Evolutionary conservation across 2,888 invertebrate species (phyloP).

Genomic region (Amblyteles armatorius): DNA sequence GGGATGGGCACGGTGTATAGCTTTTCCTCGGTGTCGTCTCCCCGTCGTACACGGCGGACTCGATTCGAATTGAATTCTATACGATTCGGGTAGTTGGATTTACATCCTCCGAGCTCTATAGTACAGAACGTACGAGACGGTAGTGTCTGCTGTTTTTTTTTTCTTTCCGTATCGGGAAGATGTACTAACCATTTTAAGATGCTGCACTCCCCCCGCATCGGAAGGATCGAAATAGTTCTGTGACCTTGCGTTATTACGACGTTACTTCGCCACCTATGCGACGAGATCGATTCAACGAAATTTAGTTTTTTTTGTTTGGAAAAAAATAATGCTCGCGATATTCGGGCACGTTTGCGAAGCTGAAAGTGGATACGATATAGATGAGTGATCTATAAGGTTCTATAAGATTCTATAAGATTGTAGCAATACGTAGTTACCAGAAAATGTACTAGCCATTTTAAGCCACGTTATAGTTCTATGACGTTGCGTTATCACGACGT

Average conservation of each 20-base stretch:
- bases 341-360: constrained; percentile 11
- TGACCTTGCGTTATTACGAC: no score
- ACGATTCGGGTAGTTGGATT: constrained; percentile 77
- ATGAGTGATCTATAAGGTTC: not conserved
- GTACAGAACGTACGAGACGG: constrained; percentile 32
- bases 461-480: no score
- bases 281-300: not conserved
- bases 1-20: constrained; percentile 34
- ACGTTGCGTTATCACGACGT: not conserved
- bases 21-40: constrained; percentile 69
- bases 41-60: constrained; percentile 68
- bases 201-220: not conserved
- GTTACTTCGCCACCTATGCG: not conserved
- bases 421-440: constrained; percentile 6
- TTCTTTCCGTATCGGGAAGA: constrained; percentile 35
- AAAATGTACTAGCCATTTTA: no score
- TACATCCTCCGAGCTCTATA: constrained; percentile 68
- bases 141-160: constrained; percentile 25
- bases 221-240: constrained; percentile 8
- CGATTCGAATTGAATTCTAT: constrained; percentile 77
- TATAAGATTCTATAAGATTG: not conserved
- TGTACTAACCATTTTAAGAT: constrained; percentile 46
- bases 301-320: not conserved
- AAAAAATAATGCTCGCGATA: constrained; percentile 1
- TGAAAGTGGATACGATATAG: not conserved